Base-by-base conservation (phyloP, 37 sponge, comb jelly and placozoan species). In the Oopsacas minuta region DNA sequence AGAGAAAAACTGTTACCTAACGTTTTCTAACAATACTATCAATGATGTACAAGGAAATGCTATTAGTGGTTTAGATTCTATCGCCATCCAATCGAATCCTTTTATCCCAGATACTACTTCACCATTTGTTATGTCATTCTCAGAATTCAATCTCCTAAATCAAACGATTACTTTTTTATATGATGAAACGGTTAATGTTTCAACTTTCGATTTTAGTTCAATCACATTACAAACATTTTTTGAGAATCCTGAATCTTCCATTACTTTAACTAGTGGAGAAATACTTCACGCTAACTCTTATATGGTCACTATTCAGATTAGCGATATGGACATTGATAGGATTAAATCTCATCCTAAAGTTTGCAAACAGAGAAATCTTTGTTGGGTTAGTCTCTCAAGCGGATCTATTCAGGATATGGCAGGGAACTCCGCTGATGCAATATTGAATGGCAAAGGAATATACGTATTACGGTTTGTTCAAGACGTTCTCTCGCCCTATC, bases 311-410 rank as follows among this genome's bases (percentile, higher is more conserved):
- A 49, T 95, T 37, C 39, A 52, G 17, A 23, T 95, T 0, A 23
- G 82, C 17, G 53, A 75, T n/a, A 84, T 91, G n/a, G 96, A 95
- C 85, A 82, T 92, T 17, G 89, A 95, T 53, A 20, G 37, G 1
- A 90, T 95, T 37, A 91, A 91, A 53, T 83, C 84, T 0, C 88
- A 90, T 35, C 81, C 90, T 3, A 91, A 52, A 28, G 86, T 95
- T 38, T 95, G 96, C 61, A 88, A 87, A 52, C 39, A 93, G 32
- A 81, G 96, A 1, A 95, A 95, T 84, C 91, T 91, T 0, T 95
- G 96, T 52, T 95, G 96, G 96, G 42, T 95, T 37, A 83, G 89
- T 0, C 81, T 91, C 23, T 37, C 88, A n/a, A 15, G 23, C 30
- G 84, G 81, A 20, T 87, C 91, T 36, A 86, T 93, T 0, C 3